These are phyloP conservation scores for Myotis planiceps DNA, from an alignment of 2,797 vertebrate species.

Conservation along the genomic window DNA sequence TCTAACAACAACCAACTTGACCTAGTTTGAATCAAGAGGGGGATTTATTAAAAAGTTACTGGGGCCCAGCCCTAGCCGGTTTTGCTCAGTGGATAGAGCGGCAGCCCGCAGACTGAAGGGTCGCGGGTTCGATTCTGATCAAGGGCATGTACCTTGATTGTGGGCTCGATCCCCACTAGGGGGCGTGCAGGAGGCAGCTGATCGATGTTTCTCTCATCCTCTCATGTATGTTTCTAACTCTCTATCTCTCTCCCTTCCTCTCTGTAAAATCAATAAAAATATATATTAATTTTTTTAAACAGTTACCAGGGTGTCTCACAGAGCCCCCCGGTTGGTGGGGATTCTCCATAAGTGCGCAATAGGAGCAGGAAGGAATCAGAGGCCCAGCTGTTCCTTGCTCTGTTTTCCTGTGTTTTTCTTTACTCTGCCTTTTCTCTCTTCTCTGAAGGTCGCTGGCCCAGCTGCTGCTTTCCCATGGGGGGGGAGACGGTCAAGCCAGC, in stretches of 20 bases:
- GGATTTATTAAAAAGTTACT: conserved; percentile 34
- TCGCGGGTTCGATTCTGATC: too few species aligned
- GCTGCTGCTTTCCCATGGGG: not conserved
- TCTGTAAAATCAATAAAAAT: too few species aligned
- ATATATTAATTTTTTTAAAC: not conserved
- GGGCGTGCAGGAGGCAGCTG: too few species aligned
- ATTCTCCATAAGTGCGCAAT: conserved; percentile 6
- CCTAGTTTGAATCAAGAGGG: conserved; percentile 51
- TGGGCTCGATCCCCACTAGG: too few species aligned
- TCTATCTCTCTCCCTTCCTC: too few species aligned
- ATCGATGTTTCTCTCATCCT: too few species aligned
- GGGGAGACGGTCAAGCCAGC: not conserved
- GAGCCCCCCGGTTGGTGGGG: not conserved
- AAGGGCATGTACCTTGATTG: too few species aligned
- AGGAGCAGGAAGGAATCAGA: not conserved
- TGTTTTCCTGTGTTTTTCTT: not conserved
- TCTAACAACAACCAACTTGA: conserved; percentile 50
- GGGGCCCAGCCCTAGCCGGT: not conserved
- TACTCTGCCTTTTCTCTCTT: not conserved
- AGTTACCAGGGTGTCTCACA: conserved; percentile 5
- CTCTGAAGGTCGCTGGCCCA: not conserved
- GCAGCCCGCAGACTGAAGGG: rapidly evolving
- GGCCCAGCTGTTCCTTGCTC: not conserved
- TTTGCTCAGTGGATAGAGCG: too few species aligned
- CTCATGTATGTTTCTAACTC: too few species aligned